Conservation (phyloP, 1,140 invertebrate species). For the Pectinophora gossypiella region DNA sequence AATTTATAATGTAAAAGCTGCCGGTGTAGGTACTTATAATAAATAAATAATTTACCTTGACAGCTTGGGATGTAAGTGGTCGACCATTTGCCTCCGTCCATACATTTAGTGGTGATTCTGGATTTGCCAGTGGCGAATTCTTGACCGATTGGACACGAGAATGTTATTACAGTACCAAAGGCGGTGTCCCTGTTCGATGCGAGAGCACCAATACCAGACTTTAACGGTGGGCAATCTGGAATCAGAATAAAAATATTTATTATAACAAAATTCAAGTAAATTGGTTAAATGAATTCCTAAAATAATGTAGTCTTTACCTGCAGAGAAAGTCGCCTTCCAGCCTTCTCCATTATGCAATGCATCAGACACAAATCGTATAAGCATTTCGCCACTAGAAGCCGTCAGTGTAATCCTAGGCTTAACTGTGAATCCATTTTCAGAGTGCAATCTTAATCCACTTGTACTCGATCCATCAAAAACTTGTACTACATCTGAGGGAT, state of each 20-base stretch:
- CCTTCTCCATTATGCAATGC: conserved; percentile 88
- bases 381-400: conserved; percentile 93
- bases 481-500: conserved; percentile 91
- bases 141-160: conserved; percentile 94
- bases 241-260: conserved; percentile 29
- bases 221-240: conserved; percentile 90
- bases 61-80: conserved; percentile 94
- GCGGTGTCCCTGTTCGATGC: conserved; percentile 94
- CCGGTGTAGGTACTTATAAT: too few relatives aligned
- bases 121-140: conserved; percentile 94
- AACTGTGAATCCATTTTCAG: conserved; percentile 91
- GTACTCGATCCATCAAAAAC: conserved; percentile 92
- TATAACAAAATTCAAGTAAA: not conserved
- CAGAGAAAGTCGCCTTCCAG: conserved; percentile 94
- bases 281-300: not conserved
- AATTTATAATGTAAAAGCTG: too few relatives aligned
- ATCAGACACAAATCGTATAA: conserved; percentile 91
- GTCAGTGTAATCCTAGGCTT: conserved; percentile 92
- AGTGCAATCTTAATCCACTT: conserved; percentile 90
- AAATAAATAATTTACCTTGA: conserved; percentile 88
- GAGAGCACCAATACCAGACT: conserved; percentile 89
- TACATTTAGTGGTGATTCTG: conserved; percentile 89
- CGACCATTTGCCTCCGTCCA: conserved; percentile 95
- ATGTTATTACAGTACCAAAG: conserved; percentile 92
- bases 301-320: conserved; percentile 76